phyloP scores from a whole-genome alignment of 2,797 vertebrate species.

The Malacoctenus gilli region DNA sequence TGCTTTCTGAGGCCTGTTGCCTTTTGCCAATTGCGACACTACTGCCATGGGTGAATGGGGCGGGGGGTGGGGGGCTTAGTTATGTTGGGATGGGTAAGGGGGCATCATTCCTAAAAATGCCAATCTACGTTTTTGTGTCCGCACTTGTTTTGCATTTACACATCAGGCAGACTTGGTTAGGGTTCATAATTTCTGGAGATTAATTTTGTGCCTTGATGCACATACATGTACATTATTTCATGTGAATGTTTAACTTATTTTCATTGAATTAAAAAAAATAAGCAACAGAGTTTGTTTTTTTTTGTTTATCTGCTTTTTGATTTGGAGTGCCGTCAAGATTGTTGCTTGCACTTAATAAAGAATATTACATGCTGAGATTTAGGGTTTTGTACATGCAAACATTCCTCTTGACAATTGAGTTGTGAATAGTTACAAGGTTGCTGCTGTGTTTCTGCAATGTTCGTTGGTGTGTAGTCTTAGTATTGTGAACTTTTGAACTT shows the following conservation, averaged over 20 bases:
- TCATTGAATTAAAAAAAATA: constrained; percentile 87
- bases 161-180: constrained; percentile 17
- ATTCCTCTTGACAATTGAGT: constrained; percentile 49
- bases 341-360: constrained; percentile 85
- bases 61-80: no score
- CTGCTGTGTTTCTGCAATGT: constrained; percentile 46
- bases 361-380: constrained; percentile 39
- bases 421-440: constrained; percentile 42
- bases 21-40: constrained; percentile 27
- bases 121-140: constrained; percentile 17
- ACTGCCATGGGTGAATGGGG: constrained; percentile 58
- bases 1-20: constrained; percentile 36
- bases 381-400: constrained; percentile 59
- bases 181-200: constrained; percentile 39
- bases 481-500: constrained; percentile 55
- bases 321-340: constrained; percentile 80
- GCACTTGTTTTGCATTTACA: constrained; percentile 31
- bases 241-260: constrained; percentile 88
- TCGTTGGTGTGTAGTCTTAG: constrained; percentile 38
- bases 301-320: constrained; percentile 83
- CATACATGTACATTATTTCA: constrained; percentile 92
- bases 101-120: constrained; percentile 70
- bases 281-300: constrained; percentile 80
- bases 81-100: constrained; percentile 83
- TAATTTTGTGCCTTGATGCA: constrained; percentile 78